Evolutionary conservation across 2,113 vertebrate species (phyloP).

Genomic region (Notothenia coriiceps): DNA sequence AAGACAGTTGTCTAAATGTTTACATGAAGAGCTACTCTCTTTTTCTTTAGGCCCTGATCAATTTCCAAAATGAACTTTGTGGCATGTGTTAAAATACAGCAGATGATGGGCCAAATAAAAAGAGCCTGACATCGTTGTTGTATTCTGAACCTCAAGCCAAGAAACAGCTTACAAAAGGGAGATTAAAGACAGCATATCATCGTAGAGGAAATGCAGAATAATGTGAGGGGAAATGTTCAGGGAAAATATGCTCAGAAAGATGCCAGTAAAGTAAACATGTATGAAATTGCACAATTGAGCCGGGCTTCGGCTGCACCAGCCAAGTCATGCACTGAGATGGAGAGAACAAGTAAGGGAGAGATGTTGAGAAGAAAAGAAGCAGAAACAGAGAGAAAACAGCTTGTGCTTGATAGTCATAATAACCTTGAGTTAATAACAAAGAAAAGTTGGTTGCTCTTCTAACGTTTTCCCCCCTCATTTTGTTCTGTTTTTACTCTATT

Average conservation of each 20-base stretch:
- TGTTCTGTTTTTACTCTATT: background rate
- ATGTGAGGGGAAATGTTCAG: constrained; percentile 75
- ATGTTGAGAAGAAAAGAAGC: constrained; percentile 43
- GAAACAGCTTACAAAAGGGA: constrained; percentile 58
- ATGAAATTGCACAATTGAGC: constrained; percentile 82
- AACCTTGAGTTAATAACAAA: constrained; percentile 62
- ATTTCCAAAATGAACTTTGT: constrained; percentile 77
- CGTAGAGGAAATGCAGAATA: constrained; percentile 76
- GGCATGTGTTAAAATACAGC: constrained; percentile 75
- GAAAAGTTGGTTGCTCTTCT: constrained; percentile 33
- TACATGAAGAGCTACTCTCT: constrained; percentile 82
- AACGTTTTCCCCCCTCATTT: background rate
- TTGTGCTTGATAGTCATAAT: constrained; percentile 34
- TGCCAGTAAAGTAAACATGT: constrained; percentile 82
- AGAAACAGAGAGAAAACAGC: constrained; percentile 54
- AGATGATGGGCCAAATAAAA: constrained; percentile 58
- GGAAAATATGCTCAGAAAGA: constrained; percentile 75
- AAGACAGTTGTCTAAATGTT: constrained; percentile 88
- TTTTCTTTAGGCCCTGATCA: constrained; percentile 80
- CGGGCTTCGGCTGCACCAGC: constrained; percentile 59
- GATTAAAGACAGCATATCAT: constrained; percentile 69
- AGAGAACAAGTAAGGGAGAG: constrained; percentile 62
- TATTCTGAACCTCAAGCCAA: constrained; percentile 62
- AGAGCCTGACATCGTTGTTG: constrained; percentile 51
- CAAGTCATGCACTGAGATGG: constrained; percentile 75